Evolutionary conservation across 2,888 invertebrate genomes (phyloP).

Genomic region (Julus scanicus): DNA sequence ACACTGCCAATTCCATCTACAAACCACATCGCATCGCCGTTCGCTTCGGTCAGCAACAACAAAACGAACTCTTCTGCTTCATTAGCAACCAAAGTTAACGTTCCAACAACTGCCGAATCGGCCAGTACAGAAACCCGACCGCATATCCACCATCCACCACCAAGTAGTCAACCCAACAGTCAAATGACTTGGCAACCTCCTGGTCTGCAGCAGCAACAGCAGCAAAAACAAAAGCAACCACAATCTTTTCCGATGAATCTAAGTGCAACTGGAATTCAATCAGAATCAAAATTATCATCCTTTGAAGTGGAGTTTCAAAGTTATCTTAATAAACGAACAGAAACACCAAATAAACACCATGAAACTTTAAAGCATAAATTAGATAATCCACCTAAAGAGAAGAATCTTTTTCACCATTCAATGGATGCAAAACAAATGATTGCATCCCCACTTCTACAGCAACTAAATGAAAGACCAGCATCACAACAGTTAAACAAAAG

Average conservation of each 20-base stretch:
- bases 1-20: conserved; percentile 34
- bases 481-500: neutral
- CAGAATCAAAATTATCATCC: conserved; percentile 4
- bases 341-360: neutral
- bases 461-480: neutral
- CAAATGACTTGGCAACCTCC: conserved; percentile 21
- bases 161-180: neutral
- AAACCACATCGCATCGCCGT: neutral
- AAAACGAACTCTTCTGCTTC: neutral
- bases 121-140: neutral
- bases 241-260: conserved; percentile 58
- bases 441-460: neutral
- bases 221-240: conserved; percentile 66
- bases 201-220: conserved; percentile 72
- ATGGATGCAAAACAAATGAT: neutral
- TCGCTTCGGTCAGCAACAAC: neutral
- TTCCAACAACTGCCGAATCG: neutral
- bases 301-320: conserved; percentile 45
- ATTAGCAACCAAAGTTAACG: neutral
- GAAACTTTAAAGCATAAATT: neutral
- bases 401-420: neutral
- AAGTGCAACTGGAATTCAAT: neutral
- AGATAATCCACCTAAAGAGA: neutral
- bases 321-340: conserved; percentile 14
- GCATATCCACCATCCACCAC: neutral